These are phyloP conservation scores for Linnaemya tessellans DNA, from an alignment of 2,888 invertebrate genomes.

Conservation along the genomic window DNA sequence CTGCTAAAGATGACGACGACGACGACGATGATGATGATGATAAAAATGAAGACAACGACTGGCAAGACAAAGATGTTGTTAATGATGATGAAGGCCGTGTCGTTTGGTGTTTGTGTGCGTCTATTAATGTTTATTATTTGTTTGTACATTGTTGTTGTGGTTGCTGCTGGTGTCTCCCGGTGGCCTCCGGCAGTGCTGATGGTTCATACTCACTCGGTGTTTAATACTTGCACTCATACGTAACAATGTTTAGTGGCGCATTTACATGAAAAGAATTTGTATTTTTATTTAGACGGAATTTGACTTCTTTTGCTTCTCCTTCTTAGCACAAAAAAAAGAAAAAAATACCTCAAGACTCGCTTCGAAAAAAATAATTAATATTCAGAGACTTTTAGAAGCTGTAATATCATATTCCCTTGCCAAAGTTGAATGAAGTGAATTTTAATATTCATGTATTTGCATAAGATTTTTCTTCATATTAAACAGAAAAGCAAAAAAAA, in stretches of 20 bases:
- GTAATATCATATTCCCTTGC: constrained; percentile 13
- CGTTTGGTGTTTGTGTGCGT: constrained; percentile 49
- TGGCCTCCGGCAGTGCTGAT: constrained; percentile 65
- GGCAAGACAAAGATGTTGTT: constrained; percentile 39
- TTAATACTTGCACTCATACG: constrained; percentile 47
- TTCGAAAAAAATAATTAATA: constrained; percentile 16
- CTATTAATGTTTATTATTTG: constrained; percentile 38
- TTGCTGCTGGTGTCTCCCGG: constrained; percentile 54
- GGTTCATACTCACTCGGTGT: constrained; percentile 47
- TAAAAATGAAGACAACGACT: constrained; percentile 5
- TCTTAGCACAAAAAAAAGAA: not conserved
- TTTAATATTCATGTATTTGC: constrained; percentile 69
- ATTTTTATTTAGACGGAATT: constrained; percentile 16
- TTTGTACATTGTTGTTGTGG: constrained; percentile 45
- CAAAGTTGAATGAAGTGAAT: constrained; percentile 33
- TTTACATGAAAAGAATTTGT: constrained; percentile 62
- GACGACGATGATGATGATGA: constrained; percentile 20
- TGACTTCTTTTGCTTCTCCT: not conserved
- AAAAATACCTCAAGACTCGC: not conserved
- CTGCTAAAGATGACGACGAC: constrained; percentile 41
- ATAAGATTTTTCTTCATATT: constrained; percentile 51
- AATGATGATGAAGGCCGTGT: constrained; percentile 40
- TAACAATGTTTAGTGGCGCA: constrained; percentile 39
- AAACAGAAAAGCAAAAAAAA: no score
- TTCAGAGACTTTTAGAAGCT: constrained; percentile 36